phyloP scores from a whole-genome alignment of 2,113 vertebrate species.

The Oncorhynchus mykiss region DNA sequence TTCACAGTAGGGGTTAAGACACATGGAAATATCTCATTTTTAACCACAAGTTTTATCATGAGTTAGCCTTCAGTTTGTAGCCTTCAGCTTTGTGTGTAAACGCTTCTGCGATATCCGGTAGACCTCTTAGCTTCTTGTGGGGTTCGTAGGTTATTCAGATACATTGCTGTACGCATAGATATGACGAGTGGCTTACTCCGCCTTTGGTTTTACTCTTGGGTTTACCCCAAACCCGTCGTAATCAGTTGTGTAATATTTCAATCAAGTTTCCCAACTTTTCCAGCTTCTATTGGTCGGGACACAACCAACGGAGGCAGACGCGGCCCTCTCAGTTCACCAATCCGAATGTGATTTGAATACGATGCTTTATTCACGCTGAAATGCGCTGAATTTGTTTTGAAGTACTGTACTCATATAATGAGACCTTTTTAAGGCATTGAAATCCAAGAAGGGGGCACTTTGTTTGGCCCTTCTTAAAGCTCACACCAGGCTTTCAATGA shows the following conservation, averaged over 20 bases:
- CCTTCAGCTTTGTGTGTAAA: constrained; percentile 46
- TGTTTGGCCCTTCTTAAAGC: constrained; percentile 58
- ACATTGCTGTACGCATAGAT: neutral
- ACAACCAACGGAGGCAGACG: neutral
- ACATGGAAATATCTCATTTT: constrained; percentile 30
- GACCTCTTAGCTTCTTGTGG: constrained; percentile 41
- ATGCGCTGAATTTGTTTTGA: constrained; percentile 65
- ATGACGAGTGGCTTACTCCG: neutral
- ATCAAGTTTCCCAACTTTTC: constrained; percentile 29
- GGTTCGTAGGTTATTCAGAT: constrained; percentile 37
- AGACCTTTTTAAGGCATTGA: constrained; percentile 71
- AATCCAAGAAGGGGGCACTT: constrained; percentile 63
- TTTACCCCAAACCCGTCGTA: too few species aligned
- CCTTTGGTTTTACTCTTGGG: too few species aligned
- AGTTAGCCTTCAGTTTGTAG: constrained; percentile 30
- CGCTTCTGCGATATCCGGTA: constrained; percentile 49
- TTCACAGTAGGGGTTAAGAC: constrained; percentile 28
- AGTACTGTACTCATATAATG: constrained; percentile 80
- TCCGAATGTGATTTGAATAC: constrained; percentile 42
- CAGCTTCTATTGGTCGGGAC: constrained; percentile 21
- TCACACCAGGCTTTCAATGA: constrained; percentile 66
- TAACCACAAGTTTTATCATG: constrained; percentile 35
- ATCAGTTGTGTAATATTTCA: constrained; percentile 39
- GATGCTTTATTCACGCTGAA: constrained; percentile 60
- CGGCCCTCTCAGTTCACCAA: constrained; percentile 29